Evolutionary conservation across 2,797 vertebrate genomes (phyloP), one percentile per base, ranked within the genome.

Genomic region (Takifugu ocellatus): DNA sequence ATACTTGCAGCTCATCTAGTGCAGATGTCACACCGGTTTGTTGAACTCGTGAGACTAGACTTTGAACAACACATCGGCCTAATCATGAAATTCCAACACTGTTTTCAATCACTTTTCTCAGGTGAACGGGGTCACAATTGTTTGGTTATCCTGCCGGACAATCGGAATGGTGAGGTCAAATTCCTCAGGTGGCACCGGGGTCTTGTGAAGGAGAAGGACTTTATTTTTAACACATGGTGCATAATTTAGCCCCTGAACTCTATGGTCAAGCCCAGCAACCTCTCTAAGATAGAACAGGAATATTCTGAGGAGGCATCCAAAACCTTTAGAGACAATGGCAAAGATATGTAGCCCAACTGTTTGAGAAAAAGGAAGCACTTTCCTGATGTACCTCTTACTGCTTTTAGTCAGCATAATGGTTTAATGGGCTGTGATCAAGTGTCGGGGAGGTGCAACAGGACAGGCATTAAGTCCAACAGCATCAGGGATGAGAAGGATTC

Each of bases 391-490:
- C 58, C 63, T 71, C 54, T 74, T 59, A 66, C 60, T 66, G 84
- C 79, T 89, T 84, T 89, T 75, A 81, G 70, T 56, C 70, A 68
- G 67, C 63, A 51, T 83, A 85, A 88, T 79, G 71, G 74, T 80
- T 85, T 83, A 88, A 87, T 88, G 81, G 81, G 68, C 83, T 80
- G 75, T 76, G 81, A 84, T 84, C 73, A 82, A 88, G 83, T 82
- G 76, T 66, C 68, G 67, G 70, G 31, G 70, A 64, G 80, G 70
- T 68, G 67, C 74, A 77, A 44, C 61, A 61, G 69, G 71, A 74
- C 65, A 58, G 58, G 63, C 73, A 77, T 77, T 82, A 77, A 77
- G 70, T 66, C 73, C 69, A 70, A 48, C n/a, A 50, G 61, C 44
- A 16, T 27, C 49, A 49, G 60, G 63, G 46, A 46, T n/a, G 16